Evolutionary conservation across 2,888 invertebrate genomes (phyloP), one percentile per base, ranked within the genome.

Genomic region (Schizotus pectinicornis): DNA sequence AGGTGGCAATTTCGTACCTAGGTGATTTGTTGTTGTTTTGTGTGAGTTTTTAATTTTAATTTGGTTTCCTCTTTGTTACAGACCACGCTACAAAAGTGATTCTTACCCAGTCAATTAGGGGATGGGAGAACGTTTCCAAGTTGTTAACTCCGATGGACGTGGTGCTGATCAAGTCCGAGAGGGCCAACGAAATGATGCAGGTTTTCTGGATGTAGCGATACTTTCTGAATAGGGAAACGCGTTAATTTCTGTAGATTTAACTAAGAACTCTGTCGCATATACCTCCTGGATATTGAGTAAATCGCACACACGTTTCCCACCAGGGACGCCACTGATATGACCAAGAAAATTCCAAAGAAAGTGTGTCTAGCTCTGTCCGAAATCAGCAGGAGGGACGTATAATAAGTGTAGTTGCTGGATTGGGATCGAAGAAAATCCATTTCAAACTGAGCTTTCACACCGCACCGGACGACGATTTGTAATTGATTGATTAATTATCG

Each of bases 171-270:
- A 84, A 69, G 72, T 84, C 84, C 58, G 83, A 82, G 32, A 81
- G 36, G n/a, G 82, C 80, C 59, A 84, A 67, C 0, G 83, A 82
- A 11, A 83, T 77, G 5, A 84, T 76, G 52, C 81, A 83, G 32
- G 76, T 74, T 58, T 83, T 82, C 61, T 84, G 84, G 32, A 84
- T 75, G n/a, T 78, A 78, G n/a, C 84, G 76, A 47, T 81, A 74
- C 53, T 83, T 81, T 42, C 83, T 81, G 11, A 41, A 74, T 75
- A 47, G 1, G 7, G 8, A 11, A 6, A 38, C n/a, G 34, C 48
- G 30, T 58, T 14, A 22, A 12, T 31, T 22, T 22, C n/a, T n/a
- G n/a, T n/a, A n/a, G n/a, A 22, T 22, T 22, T 22, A 22, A 22
- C 5, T 8, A 3, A 38, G 36, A 7, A 12, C 2, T 45, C n/a